A percentile compares a stretch with the other conserved stretches of the same genome.
Conservation (phyloP, 1,140 invertebrate species). For the Choristoneura fumiferana region DNA sequence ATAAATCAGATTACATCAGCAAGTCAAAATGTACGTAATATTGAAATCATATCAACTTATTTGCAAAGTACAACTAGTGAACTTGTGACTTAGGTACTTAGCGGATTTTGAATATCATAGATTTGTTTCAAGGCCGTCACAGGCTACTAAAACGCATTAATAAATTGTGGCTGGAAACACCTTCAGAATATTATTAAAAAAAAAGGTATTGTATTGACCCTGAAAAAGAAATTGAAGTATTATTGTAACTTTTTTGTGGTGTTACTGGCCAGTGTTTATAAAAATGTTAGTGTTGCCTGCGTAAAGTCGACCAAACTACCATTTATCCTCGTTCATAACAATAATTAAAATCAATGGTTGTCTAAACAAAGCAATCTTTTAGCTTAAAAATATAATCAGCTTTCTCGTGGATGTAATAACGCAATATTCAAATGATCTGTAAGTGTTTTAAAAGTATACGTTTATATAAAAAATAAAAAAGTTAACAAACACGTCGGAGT, state of each 20-base stretch:
- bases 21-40: constrained; percentile 12
- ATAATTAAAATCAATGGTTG: constrained; percentile 48
- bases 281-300: constrained; percentile 35
- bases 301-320: constrained; percentile 35
- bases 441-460: constrained; percentile 34
- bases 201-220: too few relatives aligned
- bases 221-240: too few relatives aligned
- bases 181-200: too few relatives aligned
- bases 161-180: too few relatives aligned
- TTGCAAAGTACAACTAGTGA: constrained; percentile 50
- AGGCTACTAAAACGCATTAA: background rate
- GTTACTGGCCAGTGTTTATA: background rate
- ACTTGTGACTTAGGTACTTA: background rate
- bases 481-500: too few relatives aligned
- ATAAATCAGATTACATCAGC: too few relatives aligned
- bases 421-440: constrained; percentile 39
- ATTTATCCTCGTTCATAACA: constrained; percentile 33
- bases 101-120: background rate
- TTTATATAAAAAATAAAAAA: too few relatives aligned
- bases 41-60: constrained; percentile 37
- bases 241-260: too few relatives aligned
- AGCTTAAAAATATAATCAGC: constrained; percentile 60
- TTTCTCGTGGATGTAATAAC: constrained; percentile 56
- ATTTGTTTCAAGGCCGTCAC: background rate
- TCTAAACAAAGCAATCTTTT: constrained; percentile 55